Evolutionary conservation across 2,113 vertebrate species (phyloP).

Genomic region (Lagopus muta): DNA sequence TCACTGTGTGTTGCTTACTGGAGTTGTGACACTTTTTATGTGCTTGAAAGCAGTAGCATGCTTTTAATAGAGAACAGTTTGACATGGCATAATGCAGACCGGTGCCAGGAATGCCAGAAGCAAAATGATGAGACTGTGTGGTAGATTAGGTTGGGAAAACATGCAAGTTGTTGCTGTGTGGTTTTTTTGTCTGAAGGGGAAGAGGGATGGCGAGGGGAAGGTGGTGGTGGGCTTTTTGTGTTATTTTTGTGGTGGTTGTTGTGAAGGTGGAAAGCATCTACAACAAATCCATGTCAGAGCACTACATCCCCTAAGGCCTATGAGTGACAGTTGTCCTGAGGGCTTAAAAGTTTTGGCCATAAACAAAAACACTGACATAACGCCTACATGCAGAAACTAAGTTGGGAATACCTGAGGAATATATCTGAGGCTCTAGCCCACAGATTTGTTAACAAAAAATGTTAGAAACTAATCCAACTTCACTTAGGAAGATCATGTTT

Average conservation of each 20-base stretch:
- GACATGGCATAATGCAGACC: not conserved
- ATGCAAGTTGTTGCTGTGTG: not conserved
- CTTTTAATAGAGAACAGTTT: not conserved
- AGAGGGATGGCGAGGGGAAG: too few species aligned
- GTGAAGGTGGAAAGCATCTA: not conserved
- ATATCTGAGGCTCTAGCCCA: not conserved
- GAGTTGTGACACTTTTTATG: not conserved
- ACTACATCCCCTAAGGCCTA: not conserved
- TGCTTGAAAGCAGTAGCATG: not conserved
- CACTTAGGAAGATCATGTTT: conserved; percentile 28
- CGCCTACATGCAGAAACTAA: not conserved
- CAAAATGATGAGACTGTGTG: not conserved
- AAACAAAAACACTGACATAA: not conserved
- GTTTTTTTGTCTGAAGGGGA: not conserved
- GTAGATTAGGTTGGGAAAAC: not conserved
- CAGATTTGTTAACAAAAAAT: conserved; percentile 36
- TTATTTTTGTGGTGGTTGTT: not conserved
- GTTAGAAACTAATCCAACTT: conserved; percentile 8
- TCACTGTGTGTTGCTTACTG: conserved; percentile 21
- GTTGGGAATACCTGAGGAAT: not conserved
- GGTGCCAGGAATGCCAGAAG: not conserved
- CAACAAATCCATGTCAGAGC: not conserved
- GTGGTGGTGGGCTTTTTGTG: too few species aligned
- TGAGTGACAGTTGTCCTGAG: not conserved
- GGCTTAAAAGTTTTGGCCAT: not conserved